Percentiles rank a stretch among this genome's conserved stretches.
These are phyloP conservation scores for Mus minutoides DNA, from an alignment of 2,797 vertebrate genomes.

Conservation along the genomic window DNA sequence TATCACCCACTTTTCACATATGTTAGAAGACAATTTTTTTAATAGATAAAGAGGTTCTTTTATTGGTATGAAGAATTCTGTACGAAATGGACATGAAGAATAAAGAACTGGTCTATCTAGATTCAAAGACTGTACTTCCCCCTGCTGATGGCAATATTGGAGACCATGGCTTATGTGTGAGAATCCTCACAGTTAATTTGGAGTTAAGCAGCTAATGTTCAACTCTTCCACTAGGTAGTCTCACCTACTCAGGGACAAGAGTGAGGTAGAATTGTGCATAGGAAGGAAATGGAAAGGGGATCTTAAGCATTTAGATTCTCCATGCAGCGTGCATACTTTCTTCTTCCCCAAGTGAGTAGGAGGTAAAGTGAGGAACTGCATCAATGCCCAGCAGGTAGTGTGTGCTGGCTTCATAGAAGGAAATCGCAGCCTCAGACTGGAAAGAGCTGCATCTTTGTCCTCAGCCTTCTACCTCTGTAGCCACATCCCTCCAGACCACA, in stretches of 20 bases:
- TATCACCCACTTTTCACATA: background rate
- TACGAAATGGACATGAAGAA: background rate
- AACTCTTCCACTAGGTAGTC: background rate
- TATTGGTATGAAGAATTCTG: background rate
- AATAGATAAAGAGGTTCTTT: background rate
- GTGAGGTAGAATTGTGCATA: background rate
- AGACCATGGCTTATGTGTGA: background rate
- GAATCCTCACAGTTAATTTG: background rate
- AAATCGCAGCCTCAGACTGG: background rate
- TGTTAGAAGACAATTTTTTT: background rate
- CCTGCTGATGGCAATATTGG: background rate
- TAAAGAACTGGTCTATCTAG: background rate
- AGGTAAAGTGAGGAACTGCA: too few species aligned
- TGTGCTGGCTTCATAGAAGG: background rate
- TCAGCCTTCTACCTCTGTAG: background rate
- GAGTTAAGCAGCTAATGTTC: background rate
- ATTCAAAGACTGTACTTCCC: too few species aligned
- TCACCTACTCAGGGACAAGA: background rate
- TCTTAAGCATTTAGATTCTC: background rate
- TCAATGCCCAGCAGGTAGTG: background rate
- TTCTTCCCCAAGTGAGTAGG: background rate
- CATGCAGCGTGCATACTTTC: background rate
- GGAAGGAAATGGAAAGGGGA: background rate
- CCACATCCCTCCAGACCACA: background rate
- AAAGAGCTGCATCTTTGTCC: background rate